Percentiles rank a stretch among this genome's conserved stretches.
These are phyloP conservation scores for Drosophila azteca DNA, from an alignment of 1,140 invertebrate species.

Conservation along the genomic window DNA sequence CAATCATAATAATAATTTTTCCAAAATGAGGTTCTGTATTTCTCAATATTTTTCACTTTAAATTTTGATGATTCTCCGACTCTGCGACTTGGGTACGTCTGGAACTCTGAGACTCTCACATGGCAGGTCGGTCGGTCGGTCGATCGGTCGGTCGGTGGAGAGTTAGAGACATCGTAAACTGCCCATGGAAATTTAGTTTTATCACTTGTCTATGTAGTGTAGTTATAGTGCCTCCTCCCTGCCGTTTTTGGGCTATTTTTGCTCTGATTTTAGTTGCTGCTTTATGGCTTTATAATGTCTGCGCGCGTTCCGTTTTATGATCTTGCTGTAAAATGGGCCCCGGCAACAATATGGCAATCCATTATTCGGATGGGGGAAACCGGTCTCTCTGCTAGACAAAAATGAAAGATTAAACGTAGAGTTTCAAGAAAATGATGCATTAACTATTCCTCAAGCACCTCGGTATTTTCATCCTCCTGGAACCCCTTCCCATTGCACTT, in stretches of 20 bases:
- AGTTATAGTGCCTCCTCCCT: conserved; percentile 14
- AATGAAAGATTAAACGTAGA: not conserved
- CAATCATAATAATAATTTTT: conserved; percentile 17
- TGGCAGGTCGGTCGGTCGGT: too few species aligned
- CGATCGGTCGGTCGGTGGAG: not conserved
- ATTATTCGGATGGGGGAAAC: conserved; percentile 13
- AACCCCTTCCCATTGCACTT: not conserved
- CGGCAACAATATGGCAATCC: conserved; percentile 49
- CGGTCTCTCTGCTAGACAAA: not conserved
- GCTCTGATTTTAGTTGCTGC: conserved; percentile 70
- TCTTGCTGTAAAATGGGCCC: conserved; percentile 56
- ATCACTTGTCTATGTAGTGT: conserved; percentile 16
- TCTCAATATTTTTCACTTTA: not conserved
- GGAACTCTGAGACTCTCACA: too few species aligned
- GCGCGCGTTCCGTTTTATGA: conserved; percentile 65
- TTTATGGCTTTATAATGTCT: conserved; percentile 77
- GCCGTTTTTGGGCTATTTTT: conserved; percentile 47
- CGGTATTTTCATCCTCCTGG: not conserved
- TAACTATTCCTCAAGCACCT: not conserved
- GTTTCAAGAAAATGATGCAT: not conserved
- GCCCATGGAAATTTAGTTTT: conserved; percentile 20
- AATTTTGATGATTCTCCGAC: conserved; percentile 19
- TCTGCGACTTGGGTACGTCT: not conserved
- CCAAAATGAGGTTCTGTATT: conserved; percentile 16
- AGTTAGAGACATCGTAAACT: conserved; percentile 25